These are phyloP conservation scores for Melanophora roralis DNA, from an alignment of 2,888 invertebrate species.

Conservation along the genomic window DNA sequence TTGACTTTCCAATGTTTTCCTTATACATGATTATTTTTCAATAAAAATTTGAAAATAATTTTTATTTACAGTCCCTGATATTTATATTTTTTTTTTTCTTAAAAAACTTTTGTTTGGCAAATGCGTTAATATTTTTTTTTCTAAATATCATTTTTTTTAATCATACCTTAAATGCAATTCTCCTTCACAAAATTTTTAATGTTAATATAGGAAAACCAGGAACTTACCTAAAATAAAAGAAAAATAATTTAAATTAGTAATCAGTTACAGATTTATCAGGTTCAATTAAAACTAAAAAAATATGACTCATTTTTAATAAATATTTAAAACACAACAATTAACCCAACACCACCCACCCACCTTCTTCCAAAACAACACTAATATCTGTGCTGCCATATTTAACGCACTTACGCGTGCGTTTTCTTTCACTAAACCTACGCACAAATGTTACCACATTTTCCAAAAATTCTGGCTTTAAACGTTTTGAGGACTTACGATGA, in stretches of 20 bases:
- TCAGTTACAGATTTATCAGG: background rate
- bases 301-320: no score
- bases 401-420: background rate
- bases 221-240: slow-evolving; percentile 43
- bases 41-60: no score
- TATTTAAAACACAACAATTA: no score
- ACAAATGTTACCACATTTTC: slow-evolving; percentile 63
- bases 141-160: background rate
- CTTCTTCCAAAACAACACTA: slow-evolving; percentile 14
- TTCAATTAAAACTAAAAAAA: background rate
- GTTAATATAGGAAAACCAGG: background rate
- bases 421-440: slow-evolving; percentile 55
- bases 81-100: no score
- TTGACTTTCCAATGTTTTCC: no score
- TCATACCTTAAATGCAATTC: slow-evolving; percentile 41
- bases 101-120: no score
- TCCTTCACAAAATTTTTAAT: background rate
- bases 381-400: background rate
- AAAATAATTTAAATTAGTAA: slow-evolving; percentile 6
- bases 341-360: slow-evolving; percentile 5
- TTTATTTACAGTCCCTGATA: no score
- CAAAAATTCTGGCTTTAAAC: slow-evolving; percentile 35
- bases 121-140: background rate
- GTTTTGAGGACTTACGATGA: slow-evolving; percentile 3
- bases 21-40: no score